phyloP scores from a whole-genome alignment of 2,797 vertebrate genomes.

The Ispidina picta region DNA sequence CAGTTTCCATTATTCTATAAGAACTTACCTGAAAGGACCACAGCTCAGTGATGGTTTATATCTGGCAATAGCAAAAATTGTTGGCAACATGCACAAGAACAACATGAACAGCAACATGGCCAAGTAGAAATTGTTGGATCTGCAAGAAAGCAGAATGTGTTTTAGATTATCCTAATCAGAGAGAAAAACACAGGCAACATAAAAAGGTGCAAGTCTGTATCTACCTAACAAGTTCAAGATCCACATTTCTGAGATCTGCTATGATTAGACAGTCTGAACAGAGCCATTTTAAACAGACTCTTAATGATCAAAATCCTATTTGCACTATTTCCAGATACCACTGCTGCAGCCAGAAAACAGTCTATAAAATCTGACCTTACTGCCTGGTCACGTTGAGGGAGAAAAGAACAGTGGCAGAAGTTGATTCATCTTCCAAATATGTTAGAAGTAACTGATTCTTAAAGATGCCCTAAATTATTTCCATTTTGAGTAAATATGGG shows the following conservation, averaged over 20 bases:
- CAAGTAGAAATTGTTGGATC: slow-evolving; percentile 98
- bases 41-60: slow-evolving; percentile 92
- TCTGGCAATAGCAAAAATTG: slow-evolving; percentile 92
- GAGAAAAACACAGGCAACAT: neutral
- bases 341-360: neutral
- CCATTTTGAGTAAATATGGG: neutral
- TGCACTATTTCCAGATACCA: slow-evolving; percentile 6
- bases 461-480: neutral
- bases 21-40: slow-evolving; percentile 92
- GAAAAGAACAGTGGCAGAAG: neutral
- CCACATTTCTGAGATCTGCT: neutral
- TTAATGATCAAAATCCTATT: slow-evolving; percentile 26
- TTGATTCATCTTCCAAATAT: neutral
- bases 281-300: neutral
- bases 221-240: neutral
- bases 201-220: neutral
- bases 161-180: neutral
- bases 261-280: neutral
- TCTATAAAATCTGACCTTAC: neutral
- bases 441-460: neutral
- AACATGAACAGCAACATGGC: slow-evolving; percentile 97
- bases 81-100: slow-evolving; percentile 96
- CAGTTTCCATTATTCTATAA: neutral
- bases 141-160: slow-evolving; percentile 53
- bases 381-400: neutral